phyloP scores from a whole-genome alignment of 2,113 vertebrate genomes.

The Panurus biarmicus region DNA sequence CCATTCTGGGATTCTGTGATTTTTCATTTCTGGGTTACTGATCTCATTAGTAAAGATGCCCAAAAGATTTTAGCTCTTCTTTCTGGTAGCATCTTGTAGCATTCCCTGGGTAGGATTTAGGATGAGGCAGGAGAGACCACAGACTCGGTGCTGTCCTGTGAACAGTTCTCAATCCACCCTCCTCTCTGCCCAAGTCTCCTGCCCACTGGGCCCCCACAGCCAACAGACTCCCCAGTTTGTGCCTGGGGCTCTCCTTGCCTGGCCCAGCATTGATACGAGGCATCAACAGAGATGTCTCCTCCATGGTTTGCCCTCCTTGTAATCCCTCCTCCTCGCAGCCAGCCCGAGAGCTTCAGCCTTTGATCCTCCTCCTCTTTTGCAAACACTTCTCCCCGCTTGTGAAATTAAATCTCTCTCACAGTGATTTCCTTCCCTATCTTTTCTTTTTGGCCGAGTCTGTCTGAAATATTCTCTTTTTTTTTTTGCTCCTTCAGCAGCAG shows the following conservation, averaged over 20 bases:
- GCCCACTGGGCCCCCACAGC: fast-evolving
- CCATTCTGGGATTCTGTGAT: neutral
- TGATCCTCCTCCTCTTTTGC: conserved; percentile 32
- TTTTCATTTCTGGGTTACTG: neutral
- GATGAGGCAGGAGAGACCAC: neutral
- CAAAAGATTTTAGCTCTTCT: neutral
- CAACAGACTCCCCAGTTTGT: fast-evolving
- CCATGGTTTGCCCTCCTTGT: neutral
- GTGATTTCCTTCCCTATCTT: conserved; percentile 59
- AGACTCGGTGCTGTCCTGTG: fast-evolving
- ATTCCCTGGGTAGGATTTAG: neutral
- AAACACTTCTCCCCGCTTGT: conserved; percentile 1
- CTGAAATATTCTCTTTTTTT: conserved; percentile 54
- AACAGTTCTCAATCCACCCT: neutral
- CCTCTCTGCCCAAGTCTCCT: neutral
- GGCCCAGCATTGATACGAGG: neutral
- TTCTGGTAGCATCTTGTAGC: neutral
- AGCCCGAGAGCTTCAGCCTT: neutral
- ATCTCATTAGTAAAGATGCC: neutral
- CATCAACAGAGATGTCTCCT: conserved; percentile 5
- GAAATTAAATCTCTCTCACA: conserved; percentile 54
- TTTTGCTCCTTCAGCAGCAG: conserved; percentile 44
- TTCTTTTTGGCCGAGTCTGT: conserved; percentile 48
- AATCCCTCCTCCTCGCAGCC: neutral
- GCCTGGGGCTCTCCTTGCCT: neutral